A percentile compares a stretch with the other conserved stretches of the same genome.
Evolutionary conservation across 53 echinoderm and acorn worm genomes (phyloP).

Genomic region (Patiria pectinifera): DNA sequence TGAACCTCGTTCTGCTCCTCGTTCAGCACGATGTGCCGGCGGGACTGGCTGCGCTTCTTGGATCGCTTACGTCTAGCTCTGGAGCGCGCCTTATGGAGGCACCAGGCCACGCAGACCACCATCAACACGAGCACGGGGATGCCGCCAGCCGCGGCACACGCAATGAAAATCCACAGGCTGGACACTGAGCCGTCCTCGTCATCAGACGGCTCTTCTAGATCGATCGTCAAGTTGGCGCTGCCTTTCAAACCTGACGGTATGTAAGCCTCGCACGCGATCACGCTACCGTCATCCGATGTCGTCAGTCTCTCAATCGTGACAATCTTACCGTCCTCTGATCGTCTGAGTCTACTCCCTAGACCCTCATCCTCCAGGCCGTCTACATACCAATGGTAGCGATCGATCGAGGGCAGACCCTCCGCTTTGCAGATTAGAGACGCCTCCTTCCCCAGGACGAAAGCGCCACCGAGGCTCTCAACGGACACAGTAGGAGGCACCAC

Average conservation of each 20-base stretch:
- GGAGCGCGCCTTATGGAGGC: background rate
- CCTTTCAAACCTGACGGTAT: slow-evolving; percentile 29
- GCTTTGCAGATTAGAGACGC: slow-evolving; percentile 32
- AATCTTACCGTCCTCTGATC: background rate
- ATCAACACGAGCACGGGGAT: slow-evolving; percentile 29
- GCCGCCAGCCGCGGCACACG: slow-evolving; percentile 46
- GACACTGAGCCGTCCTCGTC: background rate
- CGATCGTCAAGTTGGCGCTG: slow-evolving; percentile 26
- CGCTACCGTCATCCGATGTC: slow-evolving; percentile 39
- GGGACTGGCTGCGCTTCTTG: slow-evolving; percentile 55
- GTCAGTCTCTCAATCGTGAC: background rate
- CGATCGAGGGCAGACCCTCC: slow-evolving; percentile 34
- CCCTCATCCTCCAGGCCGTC: background rate
- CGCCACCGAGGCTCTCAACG: background rate
- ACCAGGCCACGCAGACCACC: slow-evolving; percentile 44
- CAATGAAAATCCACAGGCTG: slow-evolving; percentile 51
- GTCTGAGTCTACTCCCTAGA: background rate
- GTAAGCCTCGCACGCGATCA: slow-evolving; percentile 49
- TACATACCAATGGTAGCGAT: slow-evolving; percentile 32
- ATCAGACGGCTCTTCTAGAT: slow-evolving; percentile 1
- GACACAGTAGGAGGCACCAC: background rate
- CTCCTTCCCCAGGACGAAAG: background rate
- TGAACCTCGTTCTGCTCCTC: slow-evolving; percentile 39
- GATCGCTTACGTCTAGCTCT: background rate
- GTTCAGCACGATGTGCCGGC: slow-evolving; percentile 52